A percentile compares a stretch with the other conserved stretches of the same genome.
Conservation (phyloP, 1,140 invertebrate genomes). For the Ganaspis sp. region DNA sequence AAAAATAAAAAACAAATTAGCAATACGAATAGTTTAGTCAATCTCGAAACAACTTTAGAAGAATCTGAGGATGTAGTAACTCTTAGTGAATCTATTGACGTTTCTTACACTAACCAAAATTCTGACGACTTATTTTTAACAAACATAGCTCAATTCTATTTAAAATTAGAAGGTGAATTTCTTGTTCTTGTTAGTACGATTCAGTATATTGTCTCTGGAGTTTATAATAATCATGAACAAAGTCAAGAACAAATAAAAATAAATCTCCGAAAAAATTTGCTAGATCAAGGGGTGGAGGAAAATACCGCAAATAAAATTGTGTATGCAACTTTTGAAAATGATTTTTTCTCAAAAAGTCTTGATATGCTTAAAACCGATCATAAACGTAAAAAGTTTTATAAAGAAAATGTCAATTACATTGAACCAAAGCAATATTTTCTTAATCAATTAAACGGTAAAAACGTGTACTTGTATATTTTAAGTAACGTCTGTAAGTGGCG, state of each 20-base stretch:
- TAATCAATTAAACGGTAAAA: constrained; percentile 32
- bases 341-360: constrained; percentile 38
- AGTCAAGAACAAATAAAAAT: constrained; percentile 15
- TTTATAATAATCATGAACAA: background rate
- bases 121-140: background rate
- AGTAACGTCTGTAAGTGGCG: no score
- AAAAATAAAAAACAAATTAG: background rate
- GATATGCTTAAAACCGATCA: constrained; percentile 17
- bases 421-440: background rate
- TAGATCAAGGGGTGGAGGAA: background rate
- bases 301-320: background rate
- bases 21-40: background rate
- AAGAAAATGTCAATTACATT: constrained; percentile 53
- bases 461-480: no score
- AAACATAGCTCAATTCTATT: background rate
- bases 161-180: background rate
- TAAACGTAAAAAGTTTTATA: constrained; percentile 46
- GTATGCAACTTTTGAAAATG: background rate
- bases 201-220: background rate
- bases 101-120: no score
- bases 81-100: background rate
- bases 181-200: background rate
- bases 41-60: background rate
- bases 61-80: background rate
- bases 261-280: constrained; percentile 26